phyloP scores from a whole-genome alignment of 2,888 invertebrate species.

The Dysmachus trigonus region DNA sequence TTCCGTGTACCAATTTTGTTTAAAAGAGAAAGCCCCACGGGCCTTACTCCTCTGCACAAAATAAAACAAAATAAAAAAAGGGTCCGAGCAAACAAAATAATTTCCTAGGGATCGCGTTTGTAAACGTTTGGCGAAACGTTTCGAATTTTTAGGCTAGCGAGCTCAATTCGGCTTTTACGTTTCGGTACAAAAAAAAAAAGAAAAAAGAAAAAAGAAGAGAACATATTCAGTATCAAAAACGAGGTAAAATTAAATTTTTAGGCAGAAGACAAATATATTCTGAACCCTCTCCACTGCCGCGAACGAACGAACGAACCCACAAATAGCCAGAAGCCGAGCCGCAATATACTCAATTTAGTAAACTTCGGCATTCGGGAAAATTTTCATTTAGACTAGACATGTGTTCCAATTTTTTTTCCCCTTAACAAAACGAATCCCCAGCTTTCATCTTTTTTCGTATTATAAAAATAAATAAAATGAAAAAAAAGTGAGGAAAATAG shows the following conservation, averaged over 20 bases:
- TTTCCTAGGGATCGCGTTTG: neutral
- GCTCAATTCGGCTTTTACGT: neutral
- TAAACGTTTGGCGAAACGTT: neutral
- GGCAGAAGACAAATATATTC: neutral
- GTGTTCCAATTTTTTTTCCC: neutral
- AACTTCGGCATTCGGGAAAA: neutral
- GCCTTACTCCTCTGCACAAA: neutral
- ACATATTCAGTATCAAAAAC: neutral
- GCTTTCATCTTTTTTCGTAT: neutral
- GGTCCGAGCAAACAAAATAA: neutral
- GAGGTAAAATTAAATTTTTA: neutral
- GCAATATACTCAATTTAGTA: neutral
- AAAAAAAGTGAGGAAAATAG: neutral
- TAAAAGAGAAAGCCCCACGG: neutral
- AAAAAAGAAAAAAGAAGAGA: too few relatives aligned
- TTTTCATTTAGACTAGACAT: neutral
- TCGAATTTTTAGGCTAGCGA: neutral
- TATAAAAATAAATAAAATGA: neutral
- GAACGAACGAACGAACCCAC: neutral
- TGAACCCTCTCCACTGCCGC: neutral
- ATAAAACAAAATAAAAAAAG: neutral
- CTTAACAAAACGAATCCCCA: neutral
- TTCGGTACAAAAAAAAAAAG: neutral
- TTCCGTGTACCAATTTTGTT: neutral
- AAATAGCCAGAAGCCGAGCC: neutral